These are phyloP conservation scores for Characodon lateralis DNA, from an alignment of 2,797 vertebrate species.

Conservation along the genomic window DNA sequence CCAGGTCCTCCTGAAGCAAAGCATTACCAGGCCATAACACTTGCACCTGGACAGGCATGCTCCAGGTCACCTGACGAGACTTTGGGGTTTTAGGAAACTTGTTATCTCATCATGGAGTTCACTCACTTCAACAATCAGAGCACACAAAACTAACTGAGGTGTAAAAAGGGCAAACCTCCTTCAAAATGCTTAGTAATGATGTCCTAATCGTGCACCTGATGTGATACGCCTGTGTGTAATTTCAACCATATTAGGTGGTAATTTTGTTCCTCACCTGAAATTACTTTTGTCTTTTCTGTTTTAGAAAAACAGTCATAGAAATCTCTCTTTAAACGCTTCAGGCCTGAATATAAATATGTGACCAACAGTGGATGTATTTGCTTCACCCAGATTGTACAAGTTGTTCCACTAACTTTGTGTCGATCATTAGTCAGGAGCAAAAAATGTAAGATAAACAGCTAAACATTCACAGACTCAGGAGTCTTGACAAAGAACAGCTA, in stretches of 20 bases:
- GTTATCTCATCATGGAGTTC: not conserved
- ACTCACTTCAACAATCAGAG: not conserved
- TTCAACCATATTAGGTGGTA: not conserved
- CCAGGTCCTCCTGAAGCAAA: too few species aligned
- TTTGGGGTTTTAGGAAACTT: not conserved
- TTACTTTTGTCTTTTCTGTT: not conserved
- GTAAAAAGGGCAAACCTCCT: not conserved
- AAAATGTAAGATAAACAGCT: constrained; percentile 21
- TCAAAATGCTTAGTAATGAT: not conserved
- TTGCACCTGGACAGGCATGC: not conserved
- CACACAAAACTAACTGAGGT: not conserved
- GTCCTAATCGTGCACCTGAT: not conserved
- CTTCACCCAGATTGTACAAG: constrained; percentile 7
- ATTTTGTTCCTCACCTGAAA: constrained; percentile 3
- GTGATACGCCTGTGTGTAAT: not conserved
- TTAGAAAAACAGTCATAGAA: constrained; percentile 46
- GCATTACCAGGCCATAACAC: not conserved
- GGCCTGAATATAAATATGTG: constrained; percentile 15
- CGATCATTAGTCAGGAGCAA: constrained; percentile 36
- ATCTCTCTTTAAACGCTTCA: constrained; percentile 46
- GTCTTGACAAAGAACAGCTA: constrained; percentile 18
- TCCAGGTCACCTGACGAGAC: not conserved
- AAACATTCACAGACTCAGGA: not conserved
- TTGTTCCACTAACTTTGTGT: constrained; percentile 18
- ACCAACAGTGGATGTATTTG: constrained; percentile 28